These are phyloP conservation scores for Lerema accius DNA, from an alignment of 1,140 invertebrate genomes.

Conservation along the genomic window DNA sequence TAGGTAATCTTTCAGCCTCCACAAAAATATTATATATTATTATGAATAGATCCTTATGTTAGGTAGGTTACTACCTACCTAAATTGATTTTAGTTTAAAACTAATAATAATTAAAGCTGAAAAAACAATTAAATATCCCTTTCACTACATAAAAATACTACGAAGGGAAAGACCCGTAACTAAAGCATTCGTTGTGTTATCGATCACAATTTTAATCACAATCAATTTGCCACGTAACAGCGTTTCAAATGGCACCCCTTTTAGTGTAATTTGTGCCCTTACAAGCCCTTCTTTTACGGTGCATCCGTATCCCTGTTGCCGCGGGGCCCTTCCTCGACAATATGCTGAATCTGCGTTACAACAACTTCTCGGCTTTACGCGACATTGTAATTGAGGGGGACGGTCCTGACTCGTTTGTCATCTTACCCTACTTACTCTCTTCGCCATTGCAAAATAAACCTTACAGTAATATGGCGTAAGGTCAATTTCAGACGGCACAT, in stretches of 20 bases:
- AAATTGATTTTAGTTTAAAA: background rate
- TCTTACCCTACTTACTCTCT: slow-evolving; percentile 49
- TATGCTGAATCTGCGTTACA: slow-evolving; percentile 71
- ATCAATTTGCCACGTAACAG: slow-evolving; percentile 72
- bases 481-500: slow-evolving; percentile 25
- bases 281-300: background rate
- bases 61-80: too few relatives aligned
- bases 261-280: slow-evolving; percentile 36
- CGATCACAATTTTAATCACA: slow-evolving; percentile 68
- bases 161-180: background rate
- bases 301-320: slow-evolving; percentile 36
- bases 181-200: slow-evolving; percentile 8
- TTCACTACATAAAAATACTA: background rate
- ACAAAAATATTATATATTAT: too few relatives aligned
- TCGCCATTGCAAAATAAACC: slow-evolving; percentile 33
- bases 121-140: background rate
- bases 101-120: too few relatives aligned
- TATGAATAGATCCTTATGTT: too few relatives aligned
- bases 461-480: slow-evolving; percentile 10
- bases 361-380: slow-evolving; percentile 69
- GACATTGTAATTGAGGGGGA: slow-evolving; percentile 73
- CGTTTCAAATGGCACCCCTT: slow-evolving; percentile 63
- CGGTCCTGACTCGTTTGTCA: slow-evolving; percentile 68
- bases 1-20: too few relatives aligned
- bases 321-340: slow-evolving; percentile 53